These are phyloP conservation scores for Alligator mississippiensis DNA, from an alignment of 2,113 vertebrate species.

Conservation along the genomic window DNA sequence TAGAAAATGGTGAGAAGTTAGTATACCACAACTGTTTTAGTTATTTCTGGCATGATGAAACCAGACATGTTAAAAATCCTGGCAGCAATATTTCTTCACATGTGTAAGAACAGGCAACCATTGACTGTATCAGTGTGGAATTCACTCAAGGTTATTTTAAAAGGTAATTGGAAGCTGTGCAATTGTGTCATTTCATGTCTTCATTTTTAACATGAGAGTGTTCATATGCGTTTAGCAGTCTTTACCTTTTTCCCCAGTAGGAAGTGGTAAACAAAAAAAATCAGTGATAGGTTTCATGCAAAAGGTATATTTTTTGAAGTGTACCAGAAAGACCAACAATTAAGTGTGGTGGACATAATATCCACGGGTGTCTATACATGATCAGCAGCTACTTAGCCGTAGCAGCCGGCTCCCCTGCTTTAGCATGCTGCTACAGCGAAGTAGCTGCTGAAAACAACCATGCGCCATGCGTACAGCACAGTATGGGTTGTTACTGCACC, in stretches of 20 bases:
- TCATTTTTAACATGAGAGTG: neutral
- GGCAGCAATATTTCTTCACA: neutral
- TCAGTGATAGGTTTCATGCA: neutral
- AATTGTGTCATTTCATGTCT: neutral
- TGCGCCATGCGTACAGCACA: no score
- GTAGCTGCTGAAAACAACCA: no score
- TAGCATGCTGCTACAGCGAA: no score
- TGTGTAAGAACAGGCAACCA: neutral
- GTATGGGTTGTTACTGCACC: no score
- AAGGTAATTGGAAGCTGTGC: neutral
- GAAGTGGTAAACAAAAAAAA: neutral
- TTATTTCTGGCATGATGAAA: neutral
- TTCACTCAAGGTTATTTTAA: neutral
- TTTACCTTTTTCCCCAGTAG: conserved; percentile 21
- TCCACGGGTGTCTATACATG: no score
- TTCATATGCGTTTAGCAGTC: neutral
- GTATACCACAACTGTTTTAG: neutral
- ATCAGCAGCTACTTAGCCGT: no score
- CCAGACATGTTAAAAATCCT: neutral
- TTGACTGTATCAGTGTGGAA: neutral
- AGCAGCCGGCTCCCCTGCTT: no score
- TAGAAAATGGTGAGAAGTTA: neutral
- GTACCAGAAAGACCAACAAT: no score
- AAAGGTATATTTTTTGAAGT: neutral
- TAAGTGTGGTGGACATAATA: no score